These are phyloP conservation scores for Drosophila vallismaia DNA, from an alignment of 2,888 invertebrate genomes.

Conservation along the genomic window DNA sequence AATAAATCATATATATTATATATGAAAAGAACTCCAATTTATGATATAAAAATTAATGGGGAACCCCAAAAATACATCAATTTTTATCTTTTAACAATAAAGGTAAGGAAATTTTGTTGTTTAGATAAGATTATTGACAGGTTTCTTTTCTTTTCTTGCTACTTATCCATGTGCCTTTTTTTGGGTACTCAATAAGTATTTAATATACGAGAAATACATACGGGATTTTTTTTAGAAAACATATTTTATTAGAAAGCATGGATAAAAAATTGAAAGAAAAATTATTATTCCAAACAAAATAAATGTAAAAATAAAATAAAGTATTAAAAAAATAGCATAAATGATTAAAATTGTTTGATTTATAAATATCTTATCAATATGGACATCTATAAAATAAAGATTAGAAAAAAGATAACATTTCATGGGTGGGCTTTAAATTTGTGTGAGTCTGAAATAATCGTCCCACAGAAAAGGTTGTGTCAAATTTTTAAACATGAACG, in stretches of 20 bases:
- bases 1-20: background rate
- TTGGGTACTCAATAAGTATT: too few relatives aligned
- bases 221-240: too few relatives aligned
- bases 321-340: background rate
- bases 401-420: background rate
- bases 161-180: too few relatives aligned
- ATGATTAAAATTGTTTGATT: background rate
- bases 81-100: too few relatives aligned
- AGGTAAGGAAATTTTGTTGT: too few relatives aligned
- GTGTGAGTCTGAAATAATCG: background rate
- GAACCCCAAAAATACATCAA: background rate
- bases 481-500: background rate
- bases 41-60: background rate
- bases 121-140: background rate
- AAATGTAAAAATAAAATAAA: background rate
- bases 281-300: too few relatives aligned
- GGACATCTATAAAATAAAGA: conserved; percentile 6
- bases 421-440: background rate
- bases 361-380: conserved; percentile 9
- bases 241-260: too few relatives aligned
- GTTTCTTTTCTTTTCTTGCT: too few relatives aligned
- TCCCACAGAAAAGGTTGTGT: background rate
- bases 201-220: too few relatives aligned
- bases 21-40: too few relatives aligned
- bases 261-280: background rate